phyloP scores from a whole-genome alignment of 2,888 invertebrate genomes.

The Eupsilia transversa region DNA sequence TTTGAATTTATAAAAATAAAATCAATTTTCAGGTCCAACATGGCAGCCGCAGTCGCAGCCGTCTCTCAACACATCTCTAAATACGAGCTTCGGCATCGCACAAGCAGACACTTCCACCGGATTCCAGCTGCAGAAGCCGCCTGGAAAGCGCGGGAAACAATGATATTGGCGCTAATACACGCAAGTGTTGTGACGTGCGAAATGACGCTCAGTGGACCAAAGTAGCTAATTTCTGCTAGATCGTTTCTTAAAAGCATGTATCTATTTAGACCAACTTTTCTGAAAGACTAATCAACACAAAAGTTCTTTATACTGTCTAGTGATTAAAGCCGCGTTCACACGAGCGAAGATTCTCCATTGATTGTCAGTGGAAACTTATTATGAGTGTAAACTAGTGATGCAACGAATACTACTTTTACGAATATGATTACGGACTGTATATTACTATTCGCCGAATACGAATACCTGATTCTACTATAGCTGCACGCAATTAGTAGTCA shows the following conservation, averaged over 20 bases:
- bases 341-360: neutral
- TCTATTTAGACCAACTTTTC: neutral
- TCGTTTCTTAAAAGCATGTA: neutral
- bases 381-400: neutral
- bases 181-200: conserved; percentile 41
- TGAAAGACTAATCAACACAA: neutral
- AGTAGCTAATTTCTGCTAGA: neutral
- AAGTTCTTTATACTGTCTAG: neutral
- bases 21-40: conserved; percentile 70
- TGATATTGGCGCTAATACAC: conserved; percentile 85
- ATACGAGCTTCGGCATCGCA: conserved; percentile 73
- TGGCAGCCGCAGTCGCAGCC: conserved; percentile 82
- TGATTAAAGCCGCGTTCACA: neutral
- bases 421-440: no score
- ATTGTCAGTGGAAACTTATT: neutral
- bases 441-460: no score
- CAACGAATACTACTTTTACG: no score
- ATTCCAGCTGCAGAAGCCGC: conserved; percentile 94
- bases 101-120: conserved; percentile 71
- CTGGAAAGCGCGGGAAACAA: conserved; percentile 93
- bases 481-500: no score
- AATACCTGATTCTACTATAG: no score
- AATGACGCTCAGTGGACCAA: conserved; percentile 31
- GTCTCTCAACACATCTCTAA: conserved; percentile 71
- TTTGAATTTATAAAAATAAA: neutral